These are phyloP conservation scores for Hylyphantes graminicola DNA, from an alignment of 1,140 invertebrate species.

Conservation along the genomic window DNA sequence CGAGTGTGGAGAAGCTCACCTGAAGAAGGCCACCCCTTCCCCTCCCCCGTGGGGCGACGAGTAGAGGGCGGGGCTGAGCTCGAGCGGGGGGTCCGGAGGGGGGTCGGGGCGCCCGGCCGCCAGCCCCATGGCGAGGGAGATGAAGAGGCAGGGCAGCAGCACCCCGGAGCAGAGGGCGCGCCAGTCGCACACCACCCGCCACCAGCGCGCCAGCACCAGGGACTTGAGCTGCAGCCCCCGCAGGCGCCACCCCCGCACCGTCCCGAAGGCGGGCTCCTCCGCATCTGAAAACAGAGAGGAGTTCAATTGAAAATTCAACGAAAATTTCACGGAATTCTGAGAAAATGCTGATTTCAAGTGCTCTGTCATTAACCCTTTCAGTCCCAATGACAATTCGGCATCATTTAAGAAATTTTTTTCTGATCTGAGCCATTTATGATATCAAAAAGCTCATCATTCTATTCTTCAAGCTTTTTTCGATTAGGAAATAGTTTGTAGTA, in stretches of 20 bases:
- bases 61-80: slow-evolving; percentile 62
- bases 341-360: too few relatives aligned
- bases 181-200: slow-evolving; percentile 69
- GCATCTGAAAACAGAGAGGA: too few relatives aligned
- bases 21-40: slow-evolving; percentile 61
- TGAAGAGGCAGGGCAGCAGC: slow-evolving; percentile 71
- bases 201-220: slow-evolving; percentile 69
- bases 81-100: slow-evolving; percentile 63
- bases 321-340: too few relatives aligned
- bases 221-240: slow-evolving; percentile 67
- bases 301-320: too few relatives aligned
- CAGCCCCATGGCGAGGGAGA: slow-evolving; percentile 70
- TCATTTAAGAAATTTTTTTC: too few relatives aligned
- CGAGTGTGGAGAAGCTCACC: background rate
- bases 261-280: too few relatives aligned
- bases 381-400: too few relatives aligned
- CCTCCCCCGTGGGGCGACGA: slow-evolving; percentile 65
- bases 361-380: too few relatives aligned
- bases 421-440: too few relatives aligned
- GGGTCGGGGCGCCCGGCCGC: slow-evolving; percentile 64
- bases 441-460: too few relatives aligned
- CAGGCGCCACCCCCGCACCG: slow-evolving; percentile 11
- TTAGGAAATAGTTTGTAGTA: too few relatives aligned
- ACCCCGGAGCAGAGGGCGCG: slow-evolving; percentile 70
- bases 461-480: too few relatives aligned